Evolutionary conservation across 2,888 invertebrate genomes (phyloP).

Genomic region (Anorthoa munda): DNA sequence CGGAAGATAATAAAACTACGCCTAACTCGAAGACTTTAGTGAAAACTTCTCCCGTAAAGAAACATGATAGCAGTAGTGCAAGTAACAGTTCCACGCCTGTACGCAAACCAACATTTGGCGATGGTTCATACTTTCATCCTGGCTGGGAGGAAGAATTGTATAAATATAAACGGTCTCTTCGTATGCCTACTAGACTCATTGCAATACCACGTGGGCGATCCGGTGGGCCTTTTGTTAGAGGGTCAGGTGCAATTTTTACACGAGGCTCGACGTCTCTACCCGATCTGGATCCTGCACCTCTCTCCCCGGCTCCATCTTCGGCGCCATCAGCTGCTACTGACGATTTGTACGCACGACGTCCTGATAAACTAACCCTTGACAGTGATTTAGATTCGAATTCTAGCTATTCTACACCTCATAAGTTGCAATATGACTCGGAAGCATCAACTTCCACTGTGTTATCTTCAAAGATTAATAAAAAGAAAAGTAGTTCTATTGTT

Average conservation of each 20-base stretch:
- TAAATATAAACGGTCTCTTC: conserved; percentile 95
- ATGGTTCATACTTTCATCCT: conserved; percentile 94
- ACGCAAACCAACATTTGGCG: conserved; percentile 92
- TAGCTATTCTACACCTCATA: conserved; percentile 91
- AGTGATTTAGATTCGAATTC: conserved; percentile 93
- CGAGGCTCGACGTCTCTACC: conserved; percentile 94
- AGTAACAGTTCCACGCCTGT: conserved; percentile 82
- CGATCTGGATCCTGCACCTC: conserved; percentile 94
- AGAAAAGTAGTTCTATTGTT: conserved; percentile 91
- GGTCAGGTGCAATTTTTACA: conserved; percentile 86
- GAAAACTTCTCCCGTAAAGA: conserved; percentile 82
- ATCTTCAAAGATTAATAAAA: conserved; percentile 89
- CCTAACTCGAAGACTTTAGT: conserved; percentile 76
- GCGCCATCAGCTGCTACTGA: conserved; percentile 92
- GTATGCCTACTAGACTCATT: conserved; percentile 95
- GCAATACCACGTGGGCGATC: conserved; percentile 93
- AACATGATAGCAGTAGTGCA: conserved; percentile 79
- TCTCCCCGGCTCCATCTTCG: conserved; percentile 93
- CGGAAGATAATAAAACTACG: conserved; percentile 80
- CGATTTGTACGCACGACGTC: conserved; percentile 86
- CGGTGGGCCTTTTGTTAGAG: conserved; percentile 89
- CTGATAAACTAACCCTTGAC: conserved; percentile 89
- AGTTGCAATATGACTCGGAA: conserved; percentile 92
- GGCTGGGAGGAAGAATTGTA: conserved; percentile 96
- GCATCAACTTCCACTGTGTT: conserved; percentile 93